Evolutionary conservation across 2,113 vertebrate species (phyloP), one percentile per base, ranked within the genome.

Genomic region (Dolichallabes microphthalmus): DNA sequence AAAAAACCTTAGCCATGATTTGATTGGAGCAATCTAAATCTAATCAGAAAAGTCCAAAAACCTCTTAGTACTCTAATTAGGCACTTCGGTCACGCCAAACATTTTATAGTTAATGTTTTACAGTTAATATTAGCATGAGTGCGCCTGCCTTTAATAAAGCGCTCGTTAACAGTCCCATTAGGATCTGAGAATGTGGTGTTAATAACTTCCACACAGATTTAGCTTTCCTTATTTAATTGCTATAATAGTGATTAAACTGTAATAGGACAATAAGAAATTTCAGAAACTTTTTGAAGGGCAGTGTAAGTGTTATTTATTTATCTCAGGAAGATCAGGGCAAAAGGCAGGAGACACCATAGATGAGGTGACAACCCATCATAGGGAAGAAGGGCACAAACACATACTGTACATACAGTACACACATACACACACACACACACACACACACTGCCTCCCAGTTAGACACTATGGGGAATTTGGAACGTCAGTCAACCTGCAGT

Each of bases 161-260:
- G 5, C 52, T 77, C 74, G 25, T 27, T 77, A 55, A 3, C 8
- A 55, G 52, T 53, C 74, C 50, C 25, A 1, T 57, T 77, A 57
- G 74, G 74, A 30, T 77, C n/a, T 55, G 52, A 17, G 52, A 76
- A 17, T 55, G 74, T 17, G 45, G 15, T 77, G 74, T 4, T 55
- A 77, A 55, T 77, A 32, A 30, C 25, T 30, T 27, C n/a, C 52
- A 30, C 2, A 15, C 45, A 74, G 39, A 55, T 55, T 55, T 77
- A 30, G 15, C 14, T 77, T 77, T 55, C 74, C 55, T 77, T 30
- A 57, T 77, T 77, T 57, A 17, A 77, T 55, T 55, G 52, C n/a
- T 77, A 4, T 55, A 27, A 35, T 77, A 17, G 73, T 15, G 25
- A 75, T 52, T 75, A 15, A 52, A 75, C 73, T 75, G 50, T 75